Base-by-base conservation (phyloP, 2,888 invertebrate species). In the Micoletzkya japonica region DNA sequence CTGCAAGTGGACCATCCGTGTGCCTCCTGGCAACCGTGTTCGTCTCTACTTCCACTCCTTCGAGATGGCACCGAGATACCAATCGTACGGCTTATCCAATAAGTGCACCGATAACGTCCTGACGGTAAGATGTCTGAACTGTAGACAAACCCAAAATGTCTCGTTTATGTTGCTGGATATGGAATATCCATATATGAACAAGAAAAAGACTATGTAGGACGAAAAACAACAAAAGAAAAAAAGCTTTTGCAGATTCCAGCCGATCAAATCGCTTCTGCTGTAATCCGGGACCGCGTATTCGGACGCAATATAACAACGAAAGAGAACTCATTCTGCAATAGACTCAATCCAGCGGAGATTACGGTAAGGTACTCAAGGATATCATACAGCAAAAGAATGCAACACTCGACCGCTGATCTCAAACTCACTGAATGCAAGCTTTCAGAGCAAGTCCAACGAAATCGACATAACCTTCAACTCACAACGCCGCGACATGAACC, bases 11-110 rank as follows among this genome's bases (percentile, higher is more conserved):
- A 69, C 56, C 20, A 76, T 82, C 64, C 36, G 59, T 49, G 80
- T 78, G n/a, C 71, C 80, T 7, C 73, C 74, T n/a, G 84, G 84
- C 49, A 77, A 78, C 59, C 60, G 78, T 7, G 76, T 84, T 59
- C 67, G 73, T 1, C 54, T 80, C 2, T 61, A 71, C 17, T 76
- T 84, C 72, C 81, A 82, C 61, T 56, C 73, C 7, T 84, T 84
- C 69, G 64, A 69, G 2, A 58, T 79, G 10, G 66, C 36, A 37
- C 30, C 44, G 49, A 61, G 49, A n/a, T 14, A 14, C 44, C 20
- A 20, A 14, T 44, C 44, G 10, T 44, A 44, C 20, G 20, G 49
- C 61, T 24, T n/a, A 20, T 61, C 36, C n/a, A 30, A n/a, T 14
- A 17, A 24, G 17, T 67, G 39, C 26, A 44, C 37, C 7, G 52